A percentile compares a stretch with the other conserved stretches of the same genome.
Evolutionary conservation across 2,797 vertebrate species (phyloP).

Genomic region (Malurus splendens): DNA sequence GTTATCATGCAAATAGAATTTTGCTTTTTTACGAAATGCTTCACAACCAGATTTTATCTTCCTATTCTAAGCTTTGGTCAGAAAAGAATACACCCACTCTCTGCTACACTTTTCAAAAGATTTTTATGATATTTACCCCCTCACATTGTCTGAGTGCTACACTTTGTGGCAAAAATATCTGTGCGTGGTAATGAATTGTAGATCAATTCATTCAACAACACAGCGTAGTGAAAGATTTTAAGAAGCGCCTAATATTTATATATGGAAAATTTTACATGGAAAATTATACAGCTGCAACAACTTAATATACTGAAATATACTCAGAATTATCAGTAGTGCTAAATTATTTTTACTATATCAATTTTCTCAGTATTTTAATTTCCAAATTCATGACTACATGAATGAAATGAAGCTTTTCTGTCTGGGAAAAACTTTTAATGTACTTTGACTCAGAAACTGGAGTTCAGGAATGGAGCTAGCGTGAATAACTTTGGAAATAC

Average conservation of each 20-base stretch:
- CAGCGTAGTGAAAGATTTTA: background rate
- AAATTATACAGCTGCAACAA: background rate
- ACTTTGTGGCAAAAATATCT: background rate
- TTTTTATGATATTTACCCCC: background rate
- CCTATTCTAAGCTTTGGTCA: constrained; percentile 19
- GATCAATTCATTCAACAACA: background rate
- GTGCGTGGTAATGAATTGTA: background rate
- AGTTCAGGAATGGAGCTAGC: background rate
- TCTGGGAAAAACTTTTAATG: background rate
- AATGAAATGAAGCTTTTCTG: background rate
- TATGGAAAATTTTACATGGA: background rate
- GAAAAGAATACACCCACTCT: constrained; percentile 27
- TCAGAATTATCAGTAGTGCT: background rate
- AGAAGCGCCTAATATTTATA: background rate
- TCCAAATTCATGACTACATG: background rate
- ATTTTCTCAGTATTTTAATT: background rate
- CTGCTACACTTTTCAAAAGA: background rate
- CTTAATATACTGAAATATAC: background rate
- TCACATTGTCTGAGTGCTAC: background rate
- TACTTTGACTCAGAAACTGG: background rate
- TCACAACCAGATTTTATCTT: constrained; percentile 34
- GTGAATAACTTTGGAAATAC: background rate
- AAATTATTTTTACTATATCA: background rate
- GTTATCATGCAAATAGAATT: constrained; percentile 51
- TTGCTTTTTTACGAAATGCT: constrained; percentile 44